A percentile compares a stretch with the other conserved stretches of the same genome.
phyloP scores from a whole-genome alignment of 2,113 vertebrate genomes.

The Meriones unguiculatus region DNA sequence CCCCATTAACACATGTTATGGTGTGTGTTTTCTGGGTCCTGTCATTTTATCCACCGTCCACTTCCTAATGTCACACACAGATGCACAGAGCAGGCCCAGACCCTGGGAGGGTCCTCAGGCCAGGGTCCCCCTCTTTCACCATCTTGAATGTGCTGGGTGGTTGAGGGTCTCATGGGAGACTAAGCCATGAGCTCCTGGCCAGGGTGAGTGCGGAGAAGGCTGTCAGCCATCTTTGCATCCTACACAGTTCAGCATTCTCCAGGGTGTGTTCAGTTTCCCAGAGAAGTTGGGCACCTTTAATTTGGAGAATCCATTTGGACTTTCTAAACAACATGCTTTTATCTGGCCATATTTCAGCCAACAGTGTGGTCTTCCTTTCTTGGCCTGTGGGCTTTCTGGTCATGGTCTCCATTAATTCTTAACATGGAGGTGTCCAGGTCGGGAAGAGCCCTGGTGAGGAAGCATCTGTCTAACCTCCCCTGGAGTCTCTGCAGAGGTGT shows the following conservation, averaged over 20 bases:
- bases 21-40: neutral
- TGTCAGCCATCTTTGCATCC: neutral
- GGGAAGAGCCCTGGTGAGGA: neutral
- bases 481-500: neutral
- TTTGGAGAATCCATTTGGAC: accelerated
- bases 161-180: neutral
- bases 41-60: neutral
- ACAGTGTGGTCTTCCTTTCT: neutral
- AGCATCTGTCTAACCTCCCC: no score
- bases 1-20: no score
- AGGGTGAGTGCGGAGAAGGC: neutral
- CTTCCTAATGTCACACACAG: neutral
- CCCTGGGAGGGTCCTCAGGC: neutral
- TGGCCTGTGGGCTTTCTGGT: neutral
- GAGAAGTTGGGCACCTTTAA: neutral
- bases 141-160: neutral
- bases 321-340: neutral
- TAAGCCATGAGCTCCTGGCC: no score
- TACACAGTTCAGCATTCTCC: accelerated
- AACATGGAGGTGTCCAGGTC: neutral
- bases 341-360: no score
- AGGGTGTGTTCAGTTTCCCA: neutral
- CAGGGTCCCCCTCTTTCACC: neutral
- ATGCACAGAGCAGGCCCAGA: neutral
- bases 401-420: neutral